These are phyloP conservation scores for Onchidella celtica DNA, from an alignment of 2,888 invertebrate species.

Conservation along the genomic window DNA sequence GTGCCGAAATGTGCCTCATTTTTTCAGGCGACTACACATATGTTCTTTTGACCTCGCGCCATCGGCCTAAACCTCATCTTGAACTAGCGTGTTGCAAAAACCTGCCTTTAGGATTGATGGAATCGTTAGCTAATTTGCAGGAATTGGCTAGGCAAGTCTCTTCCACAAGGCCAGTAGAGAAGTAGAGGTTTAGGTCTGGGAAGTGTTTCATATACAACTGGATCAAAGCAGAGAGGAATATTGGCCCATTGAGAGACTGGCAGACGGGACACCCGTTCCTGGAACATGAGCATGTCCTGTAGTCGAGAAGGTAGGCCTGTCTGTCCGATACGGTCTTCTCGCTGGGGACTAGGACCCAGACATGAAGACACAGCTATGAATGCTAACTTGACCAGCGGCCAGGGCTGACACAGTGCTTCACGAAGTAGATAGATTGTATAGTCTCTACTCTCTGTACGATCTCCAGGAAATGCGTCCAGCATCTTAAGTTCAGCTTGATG, in stretches of 20 bases:
- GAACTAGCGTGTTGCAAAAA: neutral
- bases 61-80: no score
- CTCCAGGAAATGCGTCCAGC: neutral
- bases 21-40: no score
- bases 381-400: neutral
- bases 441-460: no score
- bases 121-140: no score
- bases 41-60: no score
- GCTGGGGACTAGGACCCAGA: conserved; percentile 1
- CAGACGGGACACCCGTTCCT: conserved; percentile 19
- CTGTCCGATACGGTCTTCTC: neutral
- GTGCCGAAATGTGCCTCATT: no score
- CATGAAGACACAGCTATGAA: conserved; percentile 6
- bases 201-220: neutral
- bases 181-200: conserved; percentile 18
- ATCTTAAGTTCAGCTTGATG: neutral
- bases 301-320: neutral
- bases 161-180: conserved; percentile 16
- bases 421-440: neutral
- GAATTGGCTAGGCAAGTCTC: no score
- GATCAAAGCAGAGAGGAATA: conserved; percentile 23
- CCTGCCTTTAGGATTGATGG: no score
- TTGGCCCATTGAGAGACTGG: conserved; percentile 20
- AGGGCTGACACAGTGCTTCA: neutral
- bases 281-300: conserved; percentile 19